phyloP scores from a whole-genome alignment of 1,140 invertebrate species.

The Caenorhabditis elegans region WBcel235 BX284605.5:10287501-10288000 shows the following conservation, averaged over 20 bases:
- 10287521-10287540: too few species aligned
- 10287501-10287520: not conserved
- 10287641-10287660: not conserved
- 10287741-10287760: not conserved
- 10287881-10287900: too few species aligned
- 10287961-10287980: too few species aligned
- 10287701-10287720: not conserved
- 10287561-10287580: conserved; percentile 23
- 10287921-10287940: too few species aligned
- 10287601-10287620: not conserved
- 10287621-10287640: not conserved
- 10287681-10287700: not conserved
- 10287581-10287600: not conserved
- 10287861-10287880: too few species aligned
- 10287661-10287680: not conserved
- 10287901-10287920: too few species aligned
- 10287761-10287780: not conserved
- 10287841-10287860: too few species aligned
- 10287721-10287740: not conserved
- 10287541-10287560: too few species aligned
- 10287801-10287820: too few species aligned
- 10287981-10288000: too few species aligned
- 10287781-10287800: not conserved
- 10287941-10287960: too few species aligned
- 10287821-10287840: too few species aligned